These are phyloP conservation scores for Lates japonicus DNA, from an alignment of 2,797 vertebrate species.

Conservation along the genomic window DNA sequence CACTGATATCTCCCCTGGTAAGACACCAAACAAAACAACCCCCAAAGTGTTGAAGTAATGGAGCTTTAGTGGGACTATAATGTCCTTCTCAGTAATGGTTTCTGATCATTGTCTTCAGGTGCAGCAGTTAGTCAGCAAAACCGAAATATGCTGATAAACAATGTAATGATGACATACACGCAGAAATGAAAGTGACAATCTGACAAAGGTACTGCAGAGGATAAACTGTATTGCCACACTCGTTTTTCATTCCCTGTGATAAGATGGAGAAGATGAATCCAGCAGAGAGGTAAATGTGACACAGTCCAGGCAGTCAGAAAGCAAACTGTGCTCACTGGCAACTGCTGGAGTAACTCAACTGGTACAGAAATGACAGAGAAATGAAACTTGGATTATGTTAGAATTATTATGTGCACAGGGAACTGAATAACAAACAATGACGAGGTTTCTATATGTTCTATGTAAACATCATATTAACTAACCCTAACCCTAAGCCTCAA, in stretches of 20 bases:
- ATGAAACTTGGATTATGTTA: not conserved
- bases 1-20: too few species aligned
- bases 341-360: not conserved
- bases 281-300: conserved; percentile 4
- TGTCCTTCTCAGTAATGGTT: not conserved
- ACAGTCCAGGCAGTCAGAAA: not conserved
- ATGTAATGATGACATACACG: not conserved
- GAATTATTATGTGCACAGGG: not conserved
- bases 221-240: not conserved
- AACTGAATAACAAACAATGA: not conserved
- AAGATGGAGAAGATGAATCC: not conserved
- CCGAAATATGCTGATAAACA: conserved; percentile 4
- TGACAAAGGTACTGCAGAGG: not conserved
- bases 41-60: too few species aligned
- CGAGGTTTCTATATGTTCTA: not conserved
- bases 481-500: not conserved
- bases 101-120: not conserved
- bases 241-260: not conserved
- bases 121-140: not conserved
- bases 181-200: conserved; percentile 15
- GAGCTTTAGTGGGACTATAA: too few species aligned
- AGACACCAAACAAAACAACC: too few species aligned
- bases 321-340: conserved; percentile 4
- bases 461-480: not conserved
- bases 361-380: conserved; percentile 1